Conservation (phyloP, 1,140 invertebrate species). For the Brachionus rubens region DNA sequence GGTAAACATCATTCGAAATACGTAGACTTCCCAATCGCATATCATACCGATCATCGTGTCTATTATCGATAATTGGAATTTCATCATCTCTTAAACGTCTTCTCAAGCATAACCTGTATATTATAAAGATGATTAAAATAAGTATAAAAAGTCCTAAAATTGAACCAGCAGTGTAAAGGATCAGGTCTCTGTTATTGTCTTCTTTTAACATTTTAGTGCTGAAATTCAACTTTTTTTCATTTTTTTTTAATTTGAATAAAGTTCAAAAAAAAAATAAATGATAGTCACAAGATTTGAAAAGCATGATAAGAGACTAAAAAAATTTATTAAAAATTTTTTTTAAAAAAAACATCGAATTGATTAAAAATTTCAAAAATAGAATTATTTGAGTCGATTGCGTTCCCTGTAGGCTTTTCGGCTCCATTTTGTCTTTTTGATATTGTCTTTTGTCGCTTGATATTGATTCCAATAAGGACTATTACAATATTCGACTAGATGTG, state of each 20-base stretch:
- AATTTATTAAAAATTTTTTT: slow-evolving; percentile 7
- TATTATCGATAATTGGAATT: not conserved
- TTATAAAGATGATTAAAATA: not conserved
- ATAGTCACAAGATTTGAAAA: slow-evolving; percentile 14
- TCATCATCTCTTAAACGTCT: not conserved
- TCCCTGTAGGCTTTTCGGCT: not conserved
- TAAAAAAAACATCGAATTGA: not conserved
- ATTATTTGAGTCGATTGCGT: not conserved
- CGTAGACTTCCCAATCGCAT: not conserved
- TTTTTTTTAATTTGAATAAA: not conserved
- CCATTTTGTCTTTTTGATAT: slow-evolving; percentile 1
- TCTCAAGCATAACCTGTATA: not conserved
- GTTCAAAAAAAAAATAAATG: not conserved
- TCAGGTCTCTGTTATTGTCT: slow-evolving; percentile 12
- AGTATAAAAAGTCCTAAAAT: not conserved
- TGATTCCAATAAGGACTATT: slow-evolving; percentile 1
- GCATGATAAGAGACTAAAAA: slow-evolving; percentile 12
- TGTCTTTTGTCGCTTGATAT: not conserved
- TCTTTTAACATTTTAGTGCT: slow-evolving; percentile 6
- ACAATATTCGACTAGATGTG: slow-evolving; percentile 8
- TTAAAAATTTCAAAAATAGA: not conserved
- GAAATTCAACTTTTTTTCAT: not conserved
- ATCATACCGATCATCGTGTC: not conserved
- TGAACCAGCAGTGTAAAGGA: slow-evolving; percentile 4
- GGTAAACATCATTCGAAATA: not conserved